phyloP scores from a whole-genome alignment of 2,888 invertebrate genomes.

The Euspilapteryx auroguttella region DNA sequence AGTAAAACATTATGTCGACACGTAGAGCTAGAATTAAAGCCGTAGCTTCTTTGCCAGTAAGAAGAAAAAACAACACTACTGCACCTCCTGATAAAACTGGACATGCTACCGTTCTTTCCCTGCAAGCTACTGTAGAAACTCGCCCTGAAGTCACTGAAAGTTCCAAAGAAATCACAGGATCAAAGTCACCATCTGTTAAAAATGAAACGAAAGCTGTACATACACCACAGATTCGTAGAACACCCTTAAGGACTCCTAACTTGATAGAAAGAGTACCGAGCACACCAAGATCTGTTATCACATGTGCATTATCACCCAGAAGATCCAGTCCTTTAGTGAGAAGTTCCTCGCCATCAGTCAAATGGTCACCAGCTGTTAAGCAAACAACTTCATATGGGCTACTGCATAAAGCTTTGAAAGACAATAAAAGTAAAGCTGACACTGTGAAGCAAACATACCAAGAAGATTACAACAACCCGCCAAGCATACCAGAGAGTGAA shows the following conservation, averaged over 20 bases:
- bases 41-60: constrained; percentile 67
- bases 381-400: too few relatives aligned
- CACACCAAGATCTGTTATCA: constrained; percentile 1
- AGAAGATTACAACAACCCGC: constrained; percentile 19
- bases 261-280: background rate
- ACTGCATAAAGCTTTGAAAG: too few relatives aligned
- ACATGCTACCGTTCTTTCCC: too few relatives aligned
- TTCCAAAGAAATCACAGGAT: too few relatives aligned
- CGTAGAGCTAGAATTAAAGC: constrained; percentile 75
- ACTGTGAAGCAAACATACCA: background rate
- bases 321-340: background rate
- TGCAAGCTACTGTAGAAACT: too few relatives aligned
- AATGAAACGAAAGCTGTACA: background rate
- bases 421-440: too few relatives aligned
- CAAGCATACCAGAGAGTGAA: constrained; percentile 27
- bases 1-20: constrained; percentile 59
- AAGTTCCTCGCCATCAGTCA: background rate
- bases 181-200: too few relatives aligned
- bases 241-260: constrained; percentile 1
- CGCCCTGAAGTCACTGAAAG: too few relatives aligned
- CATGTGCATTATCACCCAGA: background rate
- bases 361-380: background rate
- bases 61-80: constrained; percentile 25
- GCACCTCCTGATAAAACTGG: background rate
- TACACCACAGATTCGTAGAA: background rate